Percentiles rank a stretch among this genome's conserved stretches.
Conservation (phyloP, 2,797 vertebrate genomes). For the Galaxias olidus region DNA sequence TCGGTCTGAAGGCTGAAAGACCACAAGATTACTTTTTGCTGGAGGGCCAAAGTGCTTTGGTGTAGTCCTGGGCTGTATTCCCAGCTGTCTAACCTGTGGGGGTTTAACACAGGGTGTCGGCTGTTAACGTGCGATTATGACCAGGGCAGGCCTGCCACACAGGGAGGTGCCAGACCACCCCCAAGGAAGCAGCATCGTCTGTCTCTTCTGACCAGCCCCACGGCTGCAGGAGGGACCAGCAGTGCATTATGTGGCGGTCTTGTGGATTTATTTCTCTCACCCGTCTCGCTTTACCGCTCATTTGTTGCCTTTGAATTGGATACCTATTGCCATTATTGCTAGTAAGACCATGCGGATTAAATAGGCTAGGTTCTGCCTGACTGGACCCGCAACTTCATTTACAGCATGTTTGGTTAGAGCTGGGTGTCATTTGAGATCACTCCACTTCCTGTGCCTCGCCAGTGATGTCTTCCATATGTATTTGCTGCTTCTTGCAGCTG, state of each 20-base stretch:
- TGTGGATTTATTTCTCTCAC: background rate
- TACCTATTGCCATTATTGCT: no score
- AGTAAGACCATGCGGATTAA: no score
- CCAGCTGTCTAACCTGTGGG: background rate
- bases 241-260: background rate
- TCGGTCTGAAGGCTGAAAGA: no score
- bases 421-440: no score
- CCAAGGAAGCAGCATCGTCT: no score
- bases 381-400: no score
- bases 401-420: no score
- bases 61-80: background rate
- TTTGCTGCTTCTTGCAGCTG: background rate
- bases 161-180: no score
- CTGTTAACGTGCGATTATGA: background rate
- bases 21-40: no score
- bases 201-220: no score
- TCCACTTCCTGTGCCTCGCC: background rate
- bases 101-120: background rate
- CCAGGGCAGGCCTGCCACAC: conserved; percentile 2
- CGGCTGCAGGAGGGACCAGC: background rate
- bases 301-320: no score
- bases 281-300: background rate
- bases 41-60: conserved; percentile 1
- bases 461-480: background rate
- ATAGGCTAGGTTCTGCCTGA: no score